Evolutionary conservation across 2,888 invertebrate species (phyloP), one percentile per base, ranked within the genome.

Genomic region (Hecatera dysodea): DNA sequence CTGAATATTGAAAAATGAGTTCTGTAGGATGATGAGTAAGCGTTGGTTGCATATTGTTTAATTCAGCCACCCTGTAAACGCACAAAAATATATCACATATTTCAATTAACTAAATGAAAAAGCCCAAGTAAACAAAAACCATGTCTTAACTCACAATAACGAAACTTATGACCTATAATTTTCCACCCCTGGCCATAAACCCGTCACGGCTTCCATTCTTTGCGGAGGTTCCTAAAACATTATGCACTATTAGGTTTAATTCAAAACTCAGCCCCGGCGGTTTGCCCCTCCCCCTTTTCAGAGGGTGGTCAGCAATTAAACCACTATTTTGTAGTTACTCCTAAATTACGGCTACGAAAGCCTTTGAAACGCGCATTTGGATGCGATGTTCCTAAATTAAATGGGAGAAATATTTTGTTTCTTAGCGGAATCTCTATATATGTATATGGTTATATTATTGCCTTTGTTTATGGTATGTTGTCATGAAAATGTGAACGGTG

Each of bases 271-370:
- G 57, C 63, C 65, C 60, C 67, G 52, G 62, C 46, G 62, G 53
- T 53, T 53, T 27, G 39, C 69, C 50, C 80, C 59, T 42, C 75
- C 61, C 33, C 64, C 62, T 48, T 63, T 70, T 73, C 55, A 78
- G 24, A 24, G 61, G 61, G 24, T 64, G 24, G 67, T 29, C 27
- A 55, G 76, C 80, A 83, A 78, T 84, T 83, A 82, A 76, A 75
- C 64, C 78, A 80, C 82, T 83, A 83, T 82, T 80, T 83, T 74
- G 78, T 82, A 84, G 74, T 82, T 71, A 64, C 76, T 56, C 80
- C 85, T 74, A 78, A 84, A 84, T 84, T 82, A 76, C 59, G 63
- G 73, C 56, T 67, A 72, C 80, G 78, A 82, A 83, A 73, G 79
- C 72, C 67, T 74, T 67, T 52, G 63, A 50, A 79, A 50, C 44